These are phyloP conservation scores for Corynorhinus townsendii DNA, from an alignment of 2,113 vertebrate genomes.

Conservation along the genomic window DNA sequence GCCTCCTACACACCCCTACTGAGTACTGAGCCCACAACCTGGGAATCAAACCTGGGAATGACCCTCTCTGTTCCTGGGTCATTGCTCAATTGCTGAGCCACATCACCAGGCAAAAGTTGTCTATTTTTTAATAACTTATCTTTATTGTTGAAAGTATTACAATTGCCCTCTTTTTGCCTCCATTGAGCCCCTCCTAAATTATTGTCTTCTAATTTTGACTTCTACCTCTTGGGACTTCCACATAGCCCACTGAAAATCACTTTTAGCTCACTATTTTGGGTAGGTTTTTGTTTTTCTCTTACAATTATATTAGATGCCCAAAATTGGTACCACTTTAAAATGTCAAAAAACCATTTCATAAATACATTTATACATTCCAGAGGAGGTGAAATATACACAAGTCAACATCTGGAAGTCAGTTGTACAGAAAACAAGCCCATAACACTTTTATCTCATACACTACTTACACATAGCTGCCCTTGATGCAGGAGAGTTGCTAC, in stretches of 20 bases:
- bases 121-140: too few species aligned
- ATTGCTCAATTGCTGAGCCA: too few species aligned
- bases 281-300: background rate
- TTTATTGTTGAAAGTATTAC: too few species aligned
- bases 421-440: background rate
- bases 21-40: too few species aligned
- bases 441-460: background rate
- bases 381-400: background rate
- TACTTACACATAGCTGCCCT: background rate
- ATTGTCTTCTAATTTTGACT: background rate
- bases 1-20: too few species aligned
- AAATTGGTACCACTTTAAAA: background rate
- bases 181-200: background rate
- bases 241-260: background rate
- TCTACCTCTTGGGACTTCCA: background rate
- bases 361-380: background rate
- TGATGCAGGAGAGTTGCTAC: too few species aligned
- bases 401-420: background rate
- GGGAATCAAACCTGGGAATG: too few species aligned
- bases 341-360: background rate
- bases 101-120: too few species aligned
- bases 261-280: background rate
- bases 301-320: background rate
- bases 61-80: too few species aligned
- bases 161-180: too few species aligned